Evolutionary conservation across 2,888 invertebrate species (phyloP).

Genomic region (Xestobium rufovillosum): DNA sequence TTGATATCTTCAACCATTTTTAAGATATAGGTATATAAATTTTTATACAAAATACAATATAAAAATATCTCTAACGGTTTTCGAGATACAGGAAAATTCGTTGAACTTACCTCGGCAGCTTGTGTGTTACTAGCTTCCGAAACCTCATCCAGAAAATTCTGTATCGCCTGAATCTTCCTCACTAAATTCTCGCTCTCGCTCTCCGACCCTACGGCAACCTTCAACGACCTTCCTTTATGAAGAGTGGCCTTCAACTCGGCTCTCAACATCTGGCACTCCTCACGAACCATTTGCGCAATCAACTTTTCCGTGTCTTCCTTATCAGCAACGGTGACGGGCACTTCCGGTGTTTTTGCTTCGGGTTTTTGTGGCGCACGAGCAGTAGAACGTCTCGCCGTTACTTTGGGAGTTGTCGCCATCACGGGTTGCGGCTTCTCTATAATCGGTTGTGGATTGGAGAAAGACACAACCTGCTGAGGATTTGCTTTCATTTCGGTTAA

Average conservation of each 20-base stretch:
- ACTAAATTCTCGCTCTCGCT: conserved; percentile 50
- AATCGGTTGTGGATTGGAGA: background rate
- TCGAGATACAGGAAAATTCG: no score
- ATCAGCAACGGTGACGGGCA: background rate
- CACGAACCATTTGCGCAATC: conserved; percentile 54
- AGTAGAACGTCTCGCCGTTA: background rate
- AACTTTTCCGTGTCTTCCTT: conserved; percentile 34
- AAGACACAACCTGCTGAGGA: no score
- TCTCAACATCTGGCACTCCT: conserved; percentile 60
- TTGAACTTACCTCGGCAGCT: conserved; percentile 48
- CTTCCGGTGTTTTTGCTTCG: background rate
- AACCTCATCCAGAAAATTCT: conserved; percentile 56
- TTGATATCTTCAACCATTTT: no score
- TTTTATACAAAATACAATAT: no score
- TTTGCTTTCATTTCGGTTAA: no score
- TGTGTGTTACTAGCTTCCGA: conserved; percentile 53
- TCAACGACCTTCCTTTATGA: conserved; percentile 47
- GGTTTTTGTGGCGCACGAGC: background rate
- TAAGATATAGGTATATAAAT: no score
- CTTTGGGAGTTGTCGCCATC: background rate
- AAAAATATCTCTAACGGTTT: no score
- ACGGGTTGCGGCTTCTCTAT: background rate
- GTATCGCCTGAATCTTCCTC: conserved; percentile 47
- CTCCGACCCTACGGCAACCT: conserved; percentile 51
- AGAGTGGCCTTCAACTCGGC: conserved; percentile 56